These are phyloP conservation scores for Benitochromis conjunctus DNA, from an alignment of 2,113 vertebrate species.

Conservation along the genomic window DNA sequence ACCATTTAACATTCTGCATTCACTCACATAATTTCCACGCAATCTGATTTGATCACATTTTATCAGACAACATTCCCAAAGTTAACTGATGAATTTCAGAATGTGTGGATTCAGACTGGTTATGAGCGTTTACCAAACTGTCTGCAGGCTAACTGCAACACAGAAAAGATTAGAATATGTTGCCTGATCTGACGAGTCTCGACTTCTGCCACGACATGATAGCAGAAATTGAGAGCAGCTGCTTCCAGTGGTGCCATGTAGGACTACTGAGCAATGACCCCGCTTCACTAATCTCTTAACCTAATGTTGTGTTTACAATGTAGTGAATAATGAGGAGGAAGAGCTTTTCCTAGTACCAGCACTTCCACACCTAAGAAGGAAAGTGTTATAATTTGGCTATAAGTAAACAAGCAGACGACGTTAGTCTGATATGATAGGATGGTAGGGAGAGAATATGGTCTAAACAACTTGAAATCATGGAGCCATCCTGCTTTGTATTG, in stretches of 20 bases:
- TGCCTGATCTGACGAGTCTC: background rate
- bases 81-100: background rate
- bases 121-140: background rate
- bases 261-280: background rate
- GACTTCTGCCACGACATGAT: background rate
- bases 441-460: background rate
- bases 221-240: background rate
- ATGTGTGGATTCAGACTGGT: background rate
- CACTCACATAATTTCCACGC: background rate
- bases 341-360: background rate
- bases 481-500: background rate
- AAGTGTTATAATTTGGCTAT: background rate
- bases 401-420: background rate
- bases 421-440: background rate
- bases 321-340: background rate
- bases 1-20: background rate
- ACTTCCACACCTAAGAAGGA: background rate
- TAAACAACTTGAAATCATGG: background rate
- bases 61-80: background rate
- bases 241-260: background rate
- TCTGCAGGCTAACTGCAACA: background rate
- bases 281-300: background rate
- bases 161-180: background rate
- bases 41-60: background rate
- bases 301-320: background rate